These are phyloP conservation scores for Cherax quadricarinatus DNA, from an alignment of 1,140 invertebrate species.

Conservation along the genomic window DNA sequence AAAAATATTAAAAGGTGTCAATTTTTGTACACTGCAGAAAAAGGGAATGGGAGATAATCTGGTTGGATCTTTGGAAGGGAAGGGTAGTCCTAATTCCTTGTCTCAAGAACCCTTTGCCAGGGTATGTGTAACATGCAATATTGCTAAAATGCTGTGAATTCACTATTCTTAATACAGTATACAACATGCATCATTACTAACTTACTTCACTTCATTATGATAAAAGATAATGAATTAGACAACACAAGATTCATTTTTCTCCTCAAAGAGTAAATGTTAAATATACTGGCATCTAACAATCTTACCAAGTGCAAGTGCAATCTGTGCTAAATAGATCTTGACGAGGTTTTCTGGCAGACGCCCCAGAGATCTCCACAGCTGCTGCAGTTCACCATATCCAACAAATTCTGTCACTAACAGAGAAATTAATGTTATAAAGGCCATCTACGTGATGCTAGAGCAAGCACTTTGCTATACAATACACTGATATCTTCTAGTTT, in stretches of 20 bases:
- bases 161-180: too few relatives aligned
- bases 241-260: background rate
- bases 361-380: slow-evolving; percentile 69
- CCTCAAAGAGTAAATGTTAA: background rate
- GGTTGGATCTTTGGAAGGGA: too few relatives aligned
- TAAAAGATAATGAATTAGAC: background rate
- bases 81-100: too few relatives aligned
- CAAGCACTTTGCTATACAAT: background rate
- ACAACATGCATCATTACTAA: too few relatives aligned
- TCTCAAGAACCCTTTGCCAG: too few relatives aligned
- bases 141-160: too few relatives aligned
- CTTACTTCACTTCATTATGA: background rate
- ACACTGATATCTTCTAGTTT: background rate
- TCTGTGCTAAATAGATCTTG: slow-evolving; percentile 72
- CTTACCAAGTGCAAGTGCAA: slow-evolving; percentile 72
- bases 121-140: too few relatives aligned
- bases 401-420: slow-evolving; percentile 72
- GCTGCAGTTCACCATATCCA: slow-evolving; percentile 72
- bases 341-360: slow-evolving; percentile 69
- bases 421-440: background rate
- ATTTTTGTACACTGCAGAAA: too few relatives aligned
- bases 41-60: too few relatives aligned
- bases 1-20: too few relatives aligned
- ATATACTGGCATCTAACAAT: background rate
- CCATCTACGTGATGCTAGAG: background rate